Evolutionary conservation across 2,888 invertebrate genomes (phyloP).

Genomic region (Scaptomyza polygonia): DNA sequence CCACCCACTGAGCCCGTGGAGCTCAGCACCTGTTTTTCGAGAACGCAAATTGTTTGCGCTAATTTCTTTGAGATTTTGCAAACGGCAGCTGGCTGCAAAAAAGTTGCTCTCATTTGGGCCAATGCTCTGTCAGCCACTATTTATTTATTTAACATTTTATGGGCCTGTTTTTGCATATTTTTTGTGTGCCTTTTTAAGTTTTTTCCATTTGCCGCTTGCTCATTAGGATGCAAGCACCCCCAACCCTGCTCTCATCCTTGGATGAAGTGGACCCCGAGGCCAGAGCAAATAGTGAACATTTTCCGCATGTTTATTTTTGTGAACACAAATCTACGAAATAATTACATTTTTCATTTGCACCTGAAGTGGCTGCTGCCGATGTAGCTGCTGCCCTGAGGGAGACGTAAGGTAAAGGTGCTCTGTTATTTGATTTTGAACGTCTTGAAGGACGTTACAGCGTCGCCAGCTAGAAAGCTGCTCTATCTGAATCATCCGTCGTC

Average conservation of each 20-base stretch:
- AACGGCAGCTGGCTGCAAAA: constrained; percentile 61
- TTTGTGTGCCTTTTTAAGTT: constrained; percentile 66
- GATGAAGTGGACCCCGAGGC: constrained; percentile 39
- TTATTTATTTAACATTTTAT: constrained; percentile 74
- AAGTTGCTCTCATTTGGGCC: constrained; percentile 70
- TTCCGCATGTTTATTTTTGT: constrained; percentile 69
- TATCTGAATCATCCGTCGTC: constrained; percentile 36
- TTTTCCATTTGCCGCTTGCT: constrained; percentile 39
- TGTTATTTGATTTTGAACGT: constrained; percentile 58
- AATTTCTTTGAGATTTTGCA: constrained; percentile 73
- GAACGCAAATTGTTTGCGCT: constrained; percentile 69
- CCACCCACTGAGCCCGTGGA: constrained; percentile 22
- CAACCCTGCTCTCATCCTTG: neutral
- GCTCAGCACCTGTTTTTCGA: constrained; percentile 31
- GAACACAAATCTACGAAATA: constrained; percentile 77
- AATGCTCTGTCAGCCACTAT: constrained; percentile 70
- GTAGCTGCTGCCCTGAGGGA: constrained; percentile 3
- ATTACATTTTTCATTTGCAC: constrained; percentile 81
- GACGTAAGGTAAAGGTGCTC: constrained; percentile 24
- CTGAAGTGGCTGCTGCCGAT: constrained; percentile 66
- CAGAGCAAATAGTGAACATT: constrained; percentile 58
- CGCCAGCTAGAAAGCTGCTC: constrained; percentile 17
- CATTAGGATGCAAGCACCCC: constrained; percentile 45
- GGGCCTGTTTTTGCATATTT: constrained; percentile 37
- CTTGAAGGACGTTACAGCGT: constrained; percentile 49